Base-by-base conservation (phyloP, 2,888 invertebrate species). In the Ethmia dodecea region DNA sequence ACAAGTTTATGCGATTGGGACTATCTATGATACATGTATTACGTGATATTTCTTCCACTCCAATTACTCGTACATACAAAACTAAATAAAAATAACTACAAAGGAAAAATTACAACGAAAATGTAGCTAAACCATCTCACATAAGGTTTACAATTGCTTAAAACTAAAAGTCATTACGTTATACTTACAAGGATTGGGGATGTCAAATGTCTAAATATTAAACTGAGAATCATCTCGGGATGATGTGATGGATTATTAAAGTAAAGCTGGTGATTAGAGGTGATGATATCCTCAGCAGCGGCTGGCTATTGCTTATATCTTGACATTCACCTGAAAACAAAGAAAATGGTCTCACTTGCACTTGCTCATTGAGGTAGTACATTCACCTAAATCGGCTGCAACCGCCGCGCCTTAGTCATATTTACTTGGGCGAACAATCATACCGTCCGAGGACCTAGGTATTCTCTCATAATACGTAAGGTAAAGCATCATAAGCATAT, bases 241-340 rank as follows among this genome's bases (percentile, higher is more conserved):
- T 77, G 40, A 78, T 64, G 56, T 65, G 68, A 42, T 70, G 68
- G 6, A 63, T 42, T 27, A 79, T 52, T 13, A 69, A 41, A 33
- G 59, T 50, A 33, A 68, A 42, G 42, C 48, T 59, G 37, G 70
- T 37, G 13, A 65, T 47, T 35, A 60, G 49, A 3, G 58, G 53
- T 9, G 68, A 53, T 11, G 70, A 55, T 64, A 70, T 59, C 48
- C 67, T 60, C 28, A 57, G 47, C n/a, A 55, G 45, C 9, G 70
- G 60, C 41, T 78, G 74, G 28, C 57, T 53, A 56, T 61, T 83
- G 28, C 77, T 70, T 42, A 73, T 68, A 45, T 83, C 84, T 68
- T 81, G 88, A 74, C 92, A 92, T 70, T 91, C 90, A 53, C 91
- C 91, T 91, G 84, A 3, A 79, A 81, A 50, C 46, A 40, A 9